Base-by-base conservation (phyloP, 2,113 vertebrate species). In the Catharus bicknelli region DNA sequence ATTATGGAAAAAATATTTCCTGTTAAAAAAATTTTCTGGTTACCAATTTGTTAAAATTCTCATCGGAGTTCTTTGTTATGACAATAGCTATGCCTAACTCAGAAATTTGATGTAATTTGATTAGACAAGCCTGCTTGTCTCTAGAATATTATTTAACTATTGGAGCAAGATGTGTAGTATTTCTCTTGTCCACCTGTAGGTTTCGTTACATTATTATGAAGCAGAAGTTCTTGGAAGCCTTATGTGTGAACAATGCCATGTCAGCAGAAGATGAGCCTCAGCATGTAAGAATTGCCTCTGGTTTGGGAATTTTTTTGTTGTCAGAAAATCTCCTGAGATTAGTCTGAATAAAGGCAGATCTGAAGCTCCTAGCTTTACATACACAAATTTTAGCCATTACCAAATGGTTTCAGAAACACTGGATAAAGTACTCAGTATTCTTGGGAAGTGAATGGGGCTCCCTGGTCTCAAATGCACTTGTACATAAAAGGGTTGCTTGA, bases 191-290 rank as follows among this genome's bases (percentile, higher is more conserved):
- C 90, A 40, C 89, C 89, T 86, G 69, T 96, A 99, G 99, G 86
- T 99, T 99, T 96, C 99, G 98, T 51, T 99, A 99, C 95, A 99
- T 99, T 88, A 98, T 99, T 78, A 96, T 99, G 95, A 99, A 99
- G 96, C 99, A 99, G 98, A 99, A 99, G 96, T 99, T 99, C 97
- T 97, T 99, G 93, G 99, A 99, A 97, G 99, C 99, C 54, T 97
- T 99, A 34, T 99, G 99, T 97, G 99, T 99, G 88, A 99, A 99
- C 97, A 99, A 99, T 48, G 99, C 99, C 9, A 99, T 99, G 98
- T 99, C 99, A 92, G 98, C 99, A 34, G 98, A 98, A 77, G 98
- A 99, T 94, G 98, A 99, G 61, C 98, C 98, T 92, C 98, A 99
- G 80, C 99, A 99, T 90, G 99, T 99, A 98, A 99, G 99, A 96